Evolutionary conservation across 64 coral and sea anemone genomes (phyloP).

Genomic region (Montipora capricornis): DNA sequence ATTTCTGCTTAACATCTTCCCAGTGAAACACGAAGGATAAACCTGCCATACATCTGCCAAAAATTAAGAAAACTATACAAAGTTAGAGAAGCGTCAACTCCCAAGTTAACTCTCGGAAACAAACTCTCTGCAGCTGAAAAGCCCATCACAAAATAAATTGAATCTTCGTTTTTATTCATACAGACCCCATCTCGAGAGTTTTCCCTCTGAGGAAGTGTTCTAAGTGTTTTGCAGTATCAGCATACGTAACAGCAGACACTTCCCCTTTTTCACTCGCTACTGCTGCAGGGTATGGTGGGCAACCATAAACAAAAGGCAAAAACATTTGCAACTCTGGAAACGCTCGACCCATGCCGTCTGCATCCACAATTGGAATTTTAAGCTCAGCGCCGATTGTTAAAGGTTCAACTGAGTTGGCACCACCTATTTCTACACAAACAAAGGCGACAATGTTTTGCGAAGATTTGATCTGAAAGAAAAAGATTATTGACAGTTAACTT

Average conservation of each 20-base stretch:
- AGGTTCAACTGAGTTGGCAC: slow-evolving; percentile 88
- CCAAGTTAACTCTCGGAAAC: neutral
- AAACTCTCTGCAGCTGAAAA: neutral
- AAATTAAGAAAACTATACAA: neutral
- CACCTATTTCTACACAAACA: slow-evolving; percentile 86
- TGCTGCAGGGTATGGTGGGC: slow-evolving; percentile 57
- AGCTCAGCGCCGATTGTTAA: slow-evolving; percentile 73
- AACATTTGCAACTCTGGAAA: slow-evolving; percentile 97
- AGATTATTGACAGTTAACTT: neutral
- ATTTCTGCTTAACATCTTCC: slow-evolving; percentile 64
- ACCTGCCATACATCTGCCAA: slow-evolving; percentile 74
- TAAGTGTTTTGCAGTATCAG: slow-evolving; percentile 65
- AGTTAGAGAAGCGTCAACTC: neutral
- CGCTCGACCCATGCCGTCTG: slow-evolving; percentile 97
- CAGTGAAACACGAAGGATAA: slow-evolving; percentile 51
- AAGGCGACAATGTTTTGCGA: slow-evolving; percentile 58
- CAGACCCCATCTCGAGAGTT: slow-evolving; percentile 79
- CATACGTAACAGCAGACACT: slow-evolving; percentile 48
- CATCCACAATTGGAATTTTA: slow-evolving; percentile 91
- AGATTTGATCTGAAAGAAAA: slow-evolving; percentile 46
- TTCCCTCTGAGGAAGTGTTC: slow-evolving; percentile 77
- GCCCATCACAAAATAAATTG: no score
- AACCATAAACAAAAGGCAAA: slow-evolving; percentile 85
- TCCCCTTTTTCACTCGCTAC: slow-evolving; percentile 67
- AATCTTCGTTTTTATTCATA: neutral